A percentile compares a stretch with the other conserved stretches of the same genome.
Evolutionary conservation across 2,113 vertebrate species (phyloP).

Genomic region (Boleophthalmus pectinirostris): DNA sequence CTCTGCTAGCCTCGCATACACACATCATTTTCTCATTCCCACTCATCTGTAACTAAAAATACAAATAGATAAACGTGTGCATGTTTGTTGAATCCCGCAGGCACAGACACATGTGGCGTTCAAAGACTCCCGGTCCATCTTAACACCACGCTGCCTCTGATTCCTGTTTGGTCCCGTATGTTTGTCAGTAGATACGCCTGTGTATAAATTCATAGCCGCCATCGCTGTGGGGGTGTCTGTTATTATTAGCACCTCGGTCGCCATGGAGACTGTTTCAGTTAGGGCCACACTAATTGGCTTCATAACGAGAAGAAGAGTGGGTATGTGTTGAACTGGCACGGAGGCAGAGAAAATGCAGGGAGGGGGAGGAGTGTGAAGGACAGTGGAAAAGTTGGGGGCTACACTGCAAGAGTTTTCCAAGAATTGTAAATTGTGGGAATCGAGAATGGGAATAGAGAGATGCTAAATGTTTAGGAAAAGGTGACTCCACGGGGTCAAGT

Average conservation of each 20-base stretch:
- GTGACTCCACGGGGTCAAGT: not conserved
- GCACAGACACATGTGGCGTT: not conserved
- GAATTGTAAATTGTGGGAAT: constrained; percentile 22
- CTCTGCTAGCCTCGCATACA: not conserved
- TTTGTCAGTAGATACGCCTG: constrained; percentile 13
- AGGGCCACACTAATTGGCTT: constrained; percentile 70
- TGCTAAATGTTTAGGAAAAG: not conserved
- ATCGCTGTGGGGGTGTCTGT: constrained; percentile 74
- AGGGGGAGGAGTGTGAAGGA: constrained; percentile 35
- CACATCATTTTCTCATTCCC: not conserved
- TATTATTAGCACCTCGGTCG: constrained; percentile 78
- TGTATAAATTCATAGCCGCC: constrained; percentile 30
- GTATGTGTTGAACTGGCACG: constrained; percentile 58
- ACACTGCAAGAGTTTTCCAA: constrained; percentile 30
- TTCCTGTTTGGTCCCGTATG: not conserved
- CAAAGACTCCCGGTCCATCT: not conserved
- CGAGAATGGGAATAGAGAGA: not conserved
- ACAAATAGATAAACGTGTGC: not conserved
- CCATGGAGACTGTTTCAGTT: constrained; percentile 78
- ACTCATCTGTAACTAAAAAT: not conserved
- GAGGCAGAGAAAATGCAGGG: constrained; percentile 34
- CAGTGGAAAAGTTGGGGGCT: constrained; percentile 39
- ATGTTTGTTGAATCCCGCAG: not conserved
- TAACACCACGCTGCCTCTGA: not conserved
- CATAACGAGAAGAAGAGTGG: constrained; percentile 68